Percentiles rank a stretch among this genome's conserved stretches.
phyloP scores from a whole-genome alignment of 2,113 vertebrate species.

The Epinephelus fuscoguttatus region DNA sequence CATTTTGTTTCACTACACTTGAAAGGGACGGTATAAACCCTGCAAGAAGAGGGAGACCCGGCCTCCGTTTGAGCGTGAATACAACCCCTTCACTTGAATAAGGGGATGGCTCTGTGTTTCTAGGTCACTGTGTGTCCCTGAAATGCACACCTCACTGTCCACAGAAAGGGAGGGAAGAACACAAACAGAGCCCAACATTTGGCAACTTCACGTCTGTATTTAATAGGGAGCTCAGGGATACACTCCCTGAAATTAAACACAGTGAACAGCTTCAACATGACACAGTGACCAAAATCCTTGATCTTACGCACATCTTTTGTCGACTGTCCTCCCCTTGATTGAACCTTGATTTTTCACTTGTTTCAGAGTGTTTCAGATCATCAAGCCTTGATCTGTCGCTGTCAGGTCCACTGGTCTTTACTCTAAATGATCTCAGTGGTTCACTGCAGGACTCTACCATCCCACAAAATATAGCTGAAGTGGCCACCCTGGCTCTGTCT shows the following conservation, averaged over 20 bases:
- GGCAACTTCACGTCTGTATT: conserved; percentile 47
- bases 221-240: conserved; percentile 16
- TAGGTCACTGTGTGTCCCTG: conserved; percentile 74
- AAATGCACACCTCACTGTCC: conserved; percentile 70
- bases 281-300: background rate
- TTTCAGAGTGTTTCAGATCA: conserved; percentile 12
- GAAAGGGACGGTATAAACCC: conserved; percentile 70
- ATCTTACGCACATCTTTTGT: background rate
- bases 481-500: background rate
- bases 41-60: conserved; percentile 54
- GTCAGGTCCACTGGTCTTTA: background rate
- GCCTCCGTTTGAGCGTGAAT: conserved; percentile 55
- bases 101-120: conserved; percentile 71
- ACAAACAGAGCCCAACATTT: conserved; percentile 45
- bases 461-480: conserved; percentile 11
- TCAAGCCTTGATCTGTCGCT: conserved; percentile 7
- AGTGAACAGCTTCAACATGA: conserved; percentile 14
- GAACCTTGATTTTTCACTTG: conserved; percentile 9
- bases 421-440: background rate
- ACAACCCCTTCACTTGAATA: conserved; percentile 68
- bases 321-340: background rate
- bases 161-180: conserved; percentile 15
- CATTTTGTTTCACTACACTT: conserved; percentile 79
- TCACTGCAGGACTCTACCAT: background rate
- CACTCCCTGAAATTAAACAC: conserved; percentile 42